Conservation (phyloP, 2,888 invertebrate genomes). For the Epirrita christyi region DNA sequence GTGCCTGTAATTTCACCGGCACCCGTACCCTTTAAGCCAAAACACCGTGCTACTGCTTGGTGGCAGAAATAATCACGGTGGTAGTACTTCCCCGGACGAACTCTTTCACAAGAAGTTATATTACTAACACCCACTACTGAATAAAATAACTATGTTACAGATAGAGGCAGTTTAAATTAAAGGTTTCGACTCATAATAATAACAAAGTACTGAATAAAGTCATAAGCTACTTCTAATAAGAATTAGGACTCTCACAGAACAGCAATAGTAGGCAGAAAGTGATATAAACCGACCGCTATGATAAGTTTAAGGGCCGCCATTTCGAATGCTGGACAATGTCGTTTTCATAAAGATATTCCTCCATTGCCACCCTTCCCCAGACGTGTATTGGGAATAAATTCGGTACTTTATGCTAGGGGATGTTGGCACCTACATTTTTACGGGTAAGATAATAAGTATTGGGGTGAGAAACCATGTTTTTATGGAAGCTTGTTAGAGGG, state of each 20-base stretch:
- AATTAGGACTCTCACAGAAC: background rate
- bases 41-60: too few relatives aligned
- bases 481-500: conserved; percentile 54
- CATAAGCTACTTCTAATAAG: too few relatives aligned
- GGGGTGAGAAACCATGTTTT: conserved; percentile 54
- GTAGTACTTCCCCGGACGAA: too few relatives aligned
- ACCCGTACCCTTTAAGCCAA: too few relatives aligned
- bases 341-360: conserved; percentile 55
- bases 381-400: conserved; percentile 65
- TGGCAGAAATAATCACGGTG: too few relatives aligned
- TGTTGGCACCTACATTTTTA: conserved; percentile 66
- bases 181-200: too few relatives aligned
- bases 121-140: too few relatives aligned
- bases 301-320: conserved; percentile 31
- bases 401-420: conserved; percentile 60
- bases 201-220: too few relatives aligned
- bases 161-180: too few relatives aligned
- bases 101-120: too few relatives aligned
- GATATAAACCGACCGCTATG: conserved; percentile 24
- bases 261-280: background rate
- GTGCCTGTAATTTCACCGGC: too few relatives aligned
- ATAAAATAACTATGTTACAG: too few relatives aligned
- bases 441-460: conserved; percentile 49
- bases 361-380: conserved; percentile 49
- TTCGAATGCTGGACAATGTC: conserved; percentile 45